Evolutionary conservation across 2,797 vertebrate genomes (phyloP).

Genomic region (Chiloscyllium punctatum): DNA sequence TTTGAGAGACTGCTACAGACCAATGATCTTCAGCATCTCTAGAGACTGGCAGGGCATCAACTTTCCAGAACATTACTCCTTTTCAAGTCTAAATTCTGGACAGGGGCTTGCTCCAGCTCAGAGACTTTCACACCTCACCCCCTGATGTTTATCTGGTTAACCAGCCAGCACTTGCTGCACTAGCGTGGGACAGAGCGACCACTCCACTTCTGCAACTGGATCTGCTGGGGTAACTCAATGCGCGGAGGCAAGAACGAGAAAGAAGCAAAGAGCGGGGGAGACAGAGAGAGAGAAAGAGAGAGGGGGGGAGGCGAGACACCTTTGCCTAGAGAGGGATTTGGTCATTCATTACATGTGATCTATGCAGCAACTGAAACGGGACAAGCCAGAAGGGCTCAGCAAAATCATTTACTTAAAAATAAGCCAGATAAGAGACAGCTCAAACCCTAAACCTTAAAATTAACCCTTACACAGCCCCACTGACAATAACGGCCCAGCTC

Average conservation of each 20-base stretch:
- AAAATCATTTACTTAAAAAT: background rate
- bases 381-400: background rate
- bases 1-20: background rate
- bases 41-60: no score
- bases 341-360: conserved; percentile 4
- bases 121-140: background rate
- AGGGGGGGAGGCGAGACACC: background rate
- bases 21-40: background rate
- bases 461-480: background rate
- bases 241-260: background rate
- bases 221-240: background rate
- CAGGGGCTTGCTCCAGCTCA: no score
- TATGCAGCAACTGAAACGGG: background rate
- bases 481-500: background rate
- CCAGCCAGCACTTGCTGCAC: background rate
- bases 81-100: background rate
- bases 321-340: background rate
- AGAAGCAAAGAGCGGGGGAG: no score
- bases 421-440: no score
- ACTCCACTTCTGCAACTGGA: background rate
- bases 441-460: background rate
- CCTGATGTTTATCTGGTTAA: background rate
- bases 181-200: background rate
- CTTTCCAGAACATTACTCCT: background rate
- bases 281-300: background rate